Percentiles rank a stretch among this genome's conserved stretches.
These are phyloP conservation scores for Heptranchias perlo DNA, from an alignment of 2,113 vertebrate species.

Conservation along the genomic window DNA sequence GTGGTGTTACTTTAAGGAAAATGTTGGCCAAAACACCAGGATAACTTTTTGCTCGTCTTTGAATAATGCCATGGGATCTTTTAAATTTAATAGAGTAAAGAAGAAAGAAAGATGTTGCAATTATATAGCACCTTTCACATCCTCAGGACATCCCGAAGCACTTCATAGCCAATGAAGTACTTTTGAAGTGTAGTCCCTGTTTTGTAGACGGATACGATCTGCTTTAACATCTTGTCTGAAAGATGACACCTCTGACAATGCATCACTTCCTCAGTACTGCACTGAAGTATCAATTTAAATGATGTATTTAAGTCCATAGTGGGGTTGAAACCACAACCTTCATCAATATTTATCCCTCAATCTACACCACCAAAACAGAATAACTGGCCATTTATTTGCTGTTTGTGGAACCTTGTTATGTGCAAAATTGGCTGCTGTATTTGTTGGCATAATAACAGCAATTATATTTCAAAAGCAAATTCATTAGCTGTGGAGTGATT, in stretches of 20 bases:
- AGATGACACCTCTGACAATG: background rate
- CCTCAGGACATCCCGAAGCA: background rate
- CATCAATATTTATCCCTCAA: background rate
- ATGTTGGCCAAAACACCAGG: background rate
- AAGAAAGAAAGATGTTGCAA: background rate
- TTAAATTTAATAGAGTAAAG: background rate
- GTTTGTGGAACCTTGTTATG: background rate
- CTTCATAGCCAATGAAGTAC: background rate
- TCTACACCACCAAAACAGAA: background rate
- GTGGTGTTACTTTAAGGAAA: background rate
- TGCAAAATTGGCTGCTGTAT: too few relatives aligned
- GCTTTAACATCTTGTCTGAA: background rate
- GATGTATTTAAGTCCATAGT: background rate
- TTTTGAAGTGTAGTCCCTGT: background rate
- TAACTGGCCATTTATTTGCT: background rate
- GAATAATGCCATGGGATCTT: background rate
- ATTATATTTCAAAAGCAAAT: too few relatives aligned
- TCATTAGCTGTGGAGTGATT: too few relatives aligned
- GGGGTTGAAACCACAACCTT: background rate
- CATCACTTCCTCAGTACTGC: background rate
- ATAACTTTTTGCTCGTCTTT: background rate
- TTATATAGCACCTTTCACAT: background rate
- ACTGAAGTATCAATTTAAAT: background rate
- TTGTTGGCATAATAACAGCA: too few relatives aligned
- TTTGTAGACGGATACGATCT: background rate